Conservation (phyloP, 2,113 vertebrate genomes). For the Embiotoca jacksoni region DNA sequence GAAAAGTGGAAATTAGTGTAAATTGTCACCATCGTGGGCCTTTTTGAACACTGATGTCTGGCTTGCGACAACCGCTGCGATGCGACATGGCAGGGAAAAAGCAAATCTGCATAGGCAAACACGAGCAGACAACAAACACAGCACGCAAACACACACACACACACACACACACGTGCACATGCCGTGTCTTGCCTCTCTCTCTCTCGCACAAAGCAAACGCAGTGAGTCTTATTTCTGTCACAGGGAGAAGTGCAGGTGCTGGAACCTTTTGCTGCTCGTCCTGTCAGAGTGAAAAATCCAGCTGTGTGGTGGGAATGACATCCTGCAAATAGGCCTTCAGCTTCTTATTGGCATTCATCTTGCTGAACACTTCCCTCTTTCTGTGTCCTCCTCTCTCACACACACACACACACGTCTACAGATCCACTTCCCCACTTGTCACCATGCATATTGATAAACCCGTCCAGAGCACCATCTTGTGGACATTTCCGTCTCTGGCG, state of each 20-base stretch:
- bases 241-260: conserved; percentile 52
- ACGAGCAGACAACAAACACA: neutral
- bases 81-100: conserved; percentile 27
- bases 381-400: conserved; percentile 9
- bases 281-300: conserved; percentile 64
- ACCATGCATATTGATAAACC: conserved; percentile 63
- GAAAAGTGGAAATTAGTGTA: neutral
- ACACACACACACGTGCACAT: conserved; percentile 19
- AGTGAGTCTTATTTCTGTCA: conserved; percentile 58
- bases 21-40: neutral
- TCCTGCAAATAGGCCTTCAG: conserved; percentile 61
- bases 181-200: neutral
- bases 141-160: neutral
- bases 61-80: conserved; percentile 24
- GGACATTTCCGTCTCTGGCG: conserved; percentile 45
- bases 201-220: conserved; percentile 19
- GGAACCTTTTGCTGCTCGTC: conserved; percentile 56
- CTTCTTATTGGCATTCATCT: conserved; percentile 72
- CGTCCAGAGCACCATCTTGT: conserved; percentile 72
- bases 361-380: conserved; percentile 34
- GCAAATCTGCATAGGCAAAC: conserved; percentile 51
- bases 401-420: conserved; percentile 26
- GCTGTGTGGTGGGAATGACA: conserved; percentile 61
- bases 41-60: conserved; percentile 4
- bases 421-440: conserved; percentile 29